Evolutionary conservation across 2,888 invertebrate species (phyloP).

Genomic region (Crematogaster levior): DNA sequence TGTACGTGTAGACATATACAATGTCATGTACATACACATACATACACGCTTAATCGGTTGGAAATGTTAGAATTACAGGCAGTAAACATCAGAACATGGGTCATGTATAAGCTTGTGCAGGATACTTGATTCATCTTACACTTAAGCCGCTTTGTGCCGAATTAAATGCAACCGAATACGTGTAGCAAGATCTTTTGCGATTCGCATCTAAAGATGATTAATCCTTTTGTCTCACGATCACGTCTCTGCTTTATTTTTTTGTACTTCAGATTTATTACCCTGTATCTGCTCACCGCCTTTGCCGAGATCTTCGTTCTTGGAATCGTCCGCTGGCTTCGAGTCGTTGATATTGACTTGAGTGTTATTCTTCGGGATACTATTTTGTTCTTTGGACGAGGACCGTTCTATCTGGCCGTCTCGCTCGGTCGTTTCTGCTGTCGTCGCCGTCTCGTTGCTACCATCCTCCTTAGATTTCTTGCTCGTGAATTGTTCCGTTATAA

Average conservation of each 20-base stretch:
- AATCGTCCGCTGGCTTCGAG: constrained; percentile 51
- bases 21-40: background rate
- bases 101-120: background rate
- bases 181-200: background rate
- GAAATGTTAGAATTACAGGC: constrained; percentile 31
- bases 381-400: constrained; percentile 33
- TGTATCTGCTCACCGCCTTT: constrained; percentile 76
- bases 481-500: constrained; percentile 40
- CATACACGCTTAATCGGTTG: background rate
- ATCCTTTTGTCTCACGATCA: constrained; percentile 71
- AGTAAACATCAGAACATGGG: constrained; percentile 32
- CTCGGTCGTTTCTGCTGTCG: background rate
- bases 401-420: constrained; percentile 19
- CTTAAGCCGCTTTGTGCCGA: background rate
- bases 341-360: constrained; percentile 47
- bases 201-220: constrained; percentile 2
- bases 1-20: background rate
- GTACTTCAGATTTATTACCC: constrained; percentile 78
- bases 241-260: constrained; percentile 80
- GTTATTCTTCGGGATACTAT: constrained; percentile 22
- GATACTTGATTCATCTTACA: background rate
- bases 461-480: constrained; percentile 51
- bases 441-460: background rate
- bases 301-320: constrained; percentile 68
- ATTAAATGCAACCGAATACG: constrained; percentile 25